Percentiles rank a stretch among this genome's conserved stretches.
Conservation (phyloP, 2,888 invertebrate species). For the Dugesia japonica region DNA sequence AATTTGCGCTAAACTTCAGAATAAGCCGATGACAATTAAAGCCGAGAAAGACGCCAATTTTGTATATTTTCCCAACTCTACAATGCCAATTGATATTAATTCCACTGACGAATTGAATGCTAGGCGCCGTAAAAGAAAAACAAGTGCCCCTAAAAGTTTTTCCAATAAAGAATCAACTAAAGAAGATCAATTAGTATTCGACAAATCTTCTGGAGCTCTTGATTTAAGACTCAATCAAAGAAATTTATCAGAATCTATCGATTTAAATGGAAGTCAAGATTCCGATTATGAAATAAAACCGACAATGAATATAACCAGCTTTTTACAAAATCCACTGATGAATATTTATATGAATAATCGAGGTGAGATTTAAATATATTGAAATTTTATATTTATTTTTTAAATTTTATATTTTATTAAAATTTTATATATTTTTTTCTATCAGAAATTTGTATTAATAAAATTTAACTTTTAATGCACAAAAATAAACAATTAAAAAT, state of each 20-base stretch:
- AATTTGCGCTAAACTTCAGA: constrained; percentile 1
- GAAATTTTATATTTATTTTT: too few relatives aligned
- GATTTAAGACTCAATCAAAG: neutral
- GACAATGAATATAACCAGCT: neutral
- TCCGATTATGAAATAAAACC: constrained; percentile 3
- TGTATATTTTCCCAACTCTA: neutral
- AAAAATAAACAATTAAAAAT: too few relatives aligned
- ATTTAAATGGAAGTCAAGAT: neutral
- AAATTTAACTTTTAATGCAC: too few relatives aligned
- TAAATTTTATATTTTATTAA: too few relatives aligned
- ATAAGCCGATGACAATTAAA: neutral
- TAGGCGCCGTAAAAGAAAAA: neutral
- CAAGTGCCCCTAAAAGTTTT: neutral
- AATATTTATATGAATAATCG: constrained; percentile 7
- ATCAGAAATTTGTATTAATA: too few relatives aligned
- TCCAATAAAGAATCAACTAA: neutral
- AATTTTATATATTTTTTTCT: too few relatives aligned
- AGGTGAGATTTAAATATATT: neutral
- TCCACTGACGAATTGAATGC: constrained; percentile 1
- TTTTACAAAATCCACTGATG: neutral
- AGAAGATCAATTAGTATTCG: neutral
- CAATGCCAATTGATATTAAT: neutral
- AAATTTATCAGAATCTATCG: neutral
- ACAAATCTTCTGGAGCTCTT: neutral
- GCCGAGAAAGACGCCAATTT: neutral